Base-by-base conservation (phyloP, 2,888 invertebrate species). In the Leucania comma region DNA sequence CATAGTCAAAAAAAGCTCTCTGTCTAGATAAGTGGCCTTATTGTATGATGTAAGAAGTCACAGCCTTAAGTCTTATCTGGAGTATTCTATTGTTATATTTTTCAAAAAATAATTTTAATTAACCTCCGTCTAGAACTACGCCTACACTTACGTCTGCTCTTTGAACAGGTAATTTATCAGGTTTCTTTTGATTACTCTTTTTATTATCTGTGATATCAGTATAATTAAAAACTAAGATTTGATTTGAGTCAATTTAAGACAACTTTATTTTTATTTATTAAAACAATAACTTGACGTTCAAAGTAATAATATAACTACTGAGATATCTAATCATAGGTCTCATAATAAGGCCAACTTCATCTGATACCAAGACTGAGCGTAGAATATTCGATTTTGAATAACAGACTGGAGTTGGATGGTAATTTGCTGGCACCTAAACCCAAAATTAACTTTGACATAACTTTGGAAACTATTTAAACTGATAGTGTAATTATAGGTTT, bases 211-310 rank as follows among this genome's bases (percentile, higher is more conserved):
- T 17, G 17, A 54, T 38, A 10, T 4, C 14, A 48, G 24, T 10
- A 20, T 32, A 26, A 69, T 58, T 58, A 72, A 32, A 53, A 70
- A 9, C 42, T 35, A 12, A 32, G 42, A 72, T 51, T 51, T 42
- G n/a, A 51, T 58, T 58, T 29, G 20, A 71, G 29, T 9, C 38
- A 59, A 46, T 51, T 46, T 53, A 3, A 72, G 32, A 14, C 32
- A 29, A 5, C 22, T 26, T 22, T 6, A 53, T 57, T 32, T 59
- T 71, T 32, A 29, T 54, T 46, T 70, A 24, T 26, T 20, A n/a
- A 10, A 6, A 50, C 17, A 72, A 58, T n/a, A 24, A 24, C 14
- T 12, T 46, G 8, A 69, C 35, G 8, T 17, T 53, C 42, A 5
- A 26, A n/a, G 0, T 32, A 42, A 9, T 10, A n/a, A 48, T 14